Base-by-base conservation (phyloP, 2,888 invertebrate genomes). In the Hedychridium roseum region DNA sequence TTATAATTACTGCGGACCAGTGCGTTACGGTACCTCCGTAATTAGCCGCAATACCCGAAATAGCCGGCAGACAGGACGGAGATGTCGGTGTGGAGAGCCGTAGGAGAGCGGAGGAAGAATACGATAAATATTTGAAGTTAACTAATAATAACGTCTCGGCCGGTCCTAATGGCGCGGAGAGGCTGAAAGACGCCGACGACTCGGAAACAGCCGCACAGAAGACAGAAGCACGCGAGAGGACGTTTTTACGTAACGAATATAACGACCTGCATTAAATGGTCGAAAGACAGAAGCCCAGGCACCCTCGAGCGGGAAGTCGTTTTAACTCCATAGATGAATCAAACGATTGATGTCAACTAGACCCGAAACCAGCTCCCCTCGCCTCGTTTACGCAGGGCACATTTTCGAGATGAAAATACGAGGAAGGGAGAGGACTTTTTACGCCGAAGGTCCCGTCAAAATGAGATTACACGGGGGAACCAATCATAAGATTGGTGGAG, bases 71-170 rank as follows among this genome's bases (percentile, higher is more conserved):
- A 40, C 17, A 49, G 38, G 52, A 60, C 46, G 43, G 46, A 54
- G 50, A 43, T 50, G 50, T 43, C 31, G 27, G 12, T 16, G 36
- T 6, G 16, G n/a, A 18, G 43, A 27, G 42, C 23, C 23, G 14
- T 43, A 32, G 28, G 39, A 28, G 40, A 20, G 17, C 7, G 30
- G 44, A 43, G 54, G 62, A 62, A 59, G 62, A 64, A 64, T 66
- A 68, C 61, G 64, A 68, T 73, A 72, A 75, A 75, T 73, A 73
- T 73, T 75, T 74, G 58, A 68, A 69, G 66, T 68, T 66, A 71
- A 73, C 75, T 73, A 74, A 73, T 74, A 75, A 75, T 73, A 73
- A 73, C 70, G 59, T 43, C 31, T 50, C 52, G 38, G 5, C 45
- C 23, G 52, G 64, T 39, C 43, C 57, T 67, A 64, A 66, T 64